Evolutionary conservation across 1,140 invertebrate species (phyloP), one percentile per base, ranked within the genome.

Genomic region (Drosophila aff.): DNA sequence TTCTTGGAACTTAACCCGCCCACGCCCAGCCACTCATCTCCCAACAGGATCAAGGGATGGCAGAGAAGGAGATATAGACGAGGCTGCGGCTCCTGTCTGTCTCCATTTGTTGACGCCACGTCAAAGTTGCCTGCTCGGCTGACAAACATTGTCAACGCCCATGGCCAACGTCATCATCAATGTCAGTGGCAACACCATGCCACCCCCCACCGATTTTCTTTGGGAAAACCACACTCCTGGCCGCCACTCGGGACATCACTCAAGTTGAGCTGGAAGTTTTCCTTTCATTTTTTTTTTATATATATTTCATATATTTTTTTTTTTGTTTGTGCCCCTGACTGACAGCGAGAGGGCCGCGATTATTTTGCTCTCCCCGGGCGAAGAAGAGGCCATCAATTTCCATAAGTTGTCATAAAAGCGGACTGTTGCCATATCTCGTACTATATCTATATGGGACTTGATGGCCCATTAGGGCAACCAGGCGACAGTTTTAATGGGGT

Each of bases 71-170:
- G 38, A 7, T 66, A 11, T 28, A 7, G 62, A 8, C 7, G 41
- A 28, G 28, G 74, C 60, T 28, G 71, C 52, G 74, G 61, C 74
- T 58, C 40, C 68, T 81, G 84, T 68, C 77, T 73, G 59, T 75
- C 62, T 71, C 82, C 84, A 87, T 87, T 83, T 78, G 76, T 41
- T 66, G 64, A 82, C 72, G 33, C 43, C 77, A n/a, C 77, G 67
- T 83, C 80, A 72, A 83, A 74, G 66, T 28, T 64, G 74, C 49
- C 75, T 50, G 57, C 58, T 46, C 47, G 68, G 69, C 68, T 89
- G 84, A 87, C 84, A 89, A 89, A 89, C 84, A 78, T 87, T 89
- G 84, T 87, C 84, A 89, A 69, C 84, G 78, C 81, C 81, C 84
- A 59, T 78, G 84, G 80, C 77, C 73, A 80, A 87, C 84, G 84